Conservation (phyloP, 2,113 vertebrate species). For the Rhipidura dahli region DNA sequence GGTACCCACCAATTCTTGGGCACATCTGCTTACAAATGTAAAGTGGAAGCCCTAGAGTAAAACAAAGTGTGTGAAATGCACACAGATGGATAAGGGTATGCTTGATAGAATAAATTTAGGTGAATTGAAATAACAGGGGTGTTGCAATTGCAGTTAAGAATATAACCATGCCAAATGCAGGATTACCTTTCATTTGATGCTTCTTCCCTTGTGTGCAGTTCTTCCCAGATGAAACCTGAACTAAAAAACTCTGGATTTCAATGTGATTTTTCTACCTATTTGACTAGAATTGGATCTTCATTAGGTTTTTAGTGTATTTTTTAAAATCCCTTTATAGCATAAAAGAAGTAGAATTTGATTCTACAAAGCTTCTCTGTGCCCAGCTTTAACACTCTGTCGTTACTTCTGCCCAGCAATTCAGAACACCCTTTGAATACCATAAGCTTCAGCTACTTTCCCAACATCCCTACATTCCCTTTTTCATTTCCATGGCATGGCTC, state of each 20-base stretch:
- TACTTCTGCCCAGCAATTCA: neutral
- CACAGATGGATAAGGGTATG: neutral
- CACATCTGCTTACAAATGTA: neutral
- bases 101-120: conserved; percentile 14
- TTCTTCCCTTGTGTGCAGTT: conserved; percentile 14
- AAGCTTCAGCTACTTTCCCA: neutral
- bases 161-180: conserved; percentile 30
- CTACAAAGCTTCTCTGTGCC: neutral
- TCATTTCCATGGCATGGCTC: neutral
- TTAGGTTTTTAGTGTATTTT: neutral
- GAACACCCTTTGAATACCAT: neutral
- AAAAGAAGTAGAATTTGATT: neutral
- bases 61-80: neutral
- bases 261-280: conserved; percentile 5
- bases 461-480: neutral
- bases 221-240: conserved; percentile 4
- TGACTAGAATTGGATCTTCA: neutral
- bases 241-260: conserved; percentile 30
- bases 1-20: neutral
- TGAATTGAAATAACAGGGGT: conserved; percentile 17
- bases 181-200: conserved; percentile 15
- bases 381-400: neutral
- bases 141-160: conserved; percentile 23
- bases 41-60: conserved; percentile 8
- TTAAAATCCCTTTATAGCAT: neutral